phyloP scores from a whole-genome alignment of 2,888 invertebrate genomes.

The Philereme transversata region DNA sequence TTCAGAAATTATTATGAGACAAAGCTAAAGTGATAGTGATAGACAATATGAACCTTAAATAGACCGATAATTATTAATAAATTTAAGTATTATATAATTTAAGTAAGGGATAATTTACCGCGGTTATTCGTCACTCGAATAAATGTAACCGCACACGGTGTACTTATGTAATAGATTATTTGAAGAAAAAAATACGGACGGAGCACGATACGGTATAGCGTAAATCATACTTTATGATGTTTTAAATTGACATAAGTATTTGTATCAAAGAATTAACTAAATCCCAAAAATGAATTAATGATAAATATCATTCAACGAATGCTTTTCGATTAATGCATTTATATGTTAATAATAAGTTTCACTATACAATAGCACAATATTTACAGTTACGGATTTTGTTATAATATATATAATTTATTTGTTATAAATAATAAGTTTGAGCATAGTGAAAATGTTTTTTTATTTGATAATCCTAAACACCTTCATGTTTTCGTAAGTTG shows the following conservation, averaged over 20 bases:
- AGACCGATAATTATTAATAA: constrained; percentile 1
- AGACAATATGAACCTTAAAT: not conserved
- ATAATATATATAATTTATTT: constrained; percentile 43
- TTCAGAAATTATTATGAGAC: not conserved
- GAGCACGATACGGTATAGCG: not conserved
- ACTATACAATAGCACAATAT: constrained; percentile 41
- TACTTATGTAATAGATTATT: not conserved
- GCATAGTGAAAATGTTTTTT: constrained; percentile 43
- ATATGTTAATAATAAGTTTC: constrained; percentile 23
- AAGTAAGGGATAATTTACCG: constrained; percentile 4
- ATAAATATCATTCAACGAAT: constrained; percentile 5
- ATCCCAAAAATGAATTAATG: constrained; percentile 1
- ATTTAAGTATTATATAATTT: not conserved
- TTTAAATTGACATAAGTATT: not conserved
- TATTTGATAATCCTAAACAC: constrained; percentile 29
- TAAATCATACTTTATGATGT: not conserved
- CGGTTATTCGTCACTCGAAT: too few relatives aligned
- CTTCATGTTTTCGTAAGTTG: not conserved
- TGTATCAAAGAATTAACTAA: constrained; percentile 3
- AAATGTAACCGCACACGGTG: not conserved
- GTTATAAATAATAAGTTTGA: constrained; percentile 52
- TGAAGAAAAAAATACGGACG: not conserved
- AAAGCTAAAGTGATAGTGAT: not conserved
- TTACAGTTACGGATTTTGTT: constrained; percentile 33
- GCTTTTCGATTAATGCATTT: constrained; percentile 29